Percentiles rank a stretch among this genome's conserved stretches.
phyloP scores from a whole-genome alignment of 2,888 invertebrate genomes.

The Gymnosoma rotundatum region DNA sequence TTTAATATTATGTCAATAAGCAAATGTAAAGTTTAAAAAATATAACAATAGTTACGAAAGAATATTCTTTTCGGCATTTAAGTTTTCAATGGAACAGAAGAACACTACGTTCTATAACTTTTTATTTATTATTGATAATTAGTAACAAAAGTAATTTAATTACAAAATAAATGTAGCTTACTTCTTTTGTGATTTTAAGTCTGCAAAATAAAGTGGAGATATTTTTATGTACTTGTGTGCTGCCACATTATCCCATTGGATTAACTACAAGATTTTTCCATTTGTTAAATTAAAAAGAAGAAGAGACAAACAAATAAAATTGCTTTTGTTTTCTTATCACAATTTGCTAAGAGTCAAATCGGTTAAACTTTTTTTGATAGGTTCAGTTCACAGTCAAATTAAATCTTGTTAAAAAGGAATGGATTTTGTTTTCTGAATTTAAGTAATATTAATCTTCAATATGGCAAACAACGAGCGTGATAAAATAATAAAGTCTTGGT shows the following conservation, averaged over 20 bases:
- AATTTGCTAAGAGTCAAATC: not conserved
- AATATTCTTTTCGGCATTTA: no score
- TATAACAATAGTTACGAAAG: no score
- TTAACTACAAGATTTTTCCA: not conserved
- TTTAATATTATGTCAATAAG: no score
- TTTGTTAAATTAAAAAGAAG: not conserved
- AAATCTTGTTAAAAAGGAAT: not conserved
- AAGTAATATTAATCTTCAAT: not conserved
- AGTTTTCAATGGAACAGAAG: no score
- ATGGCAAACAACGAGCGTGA: slow-evolving; percentile 73
- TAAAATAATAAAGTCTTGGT: slow-evolving; percentile 80
- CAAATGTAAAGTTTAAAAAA: no score
- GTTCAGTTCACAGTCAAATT: not conserved
- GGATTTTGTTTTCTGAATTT: not conserved
- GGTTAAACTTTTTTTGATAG: not conserved
- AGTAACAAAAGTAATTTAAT: no score
- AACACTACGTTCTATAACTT: no score
- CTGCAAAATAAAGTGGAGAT: slow-evolving; percentile 3
- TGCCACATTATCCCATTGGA: slow-evolving; percentile 12
- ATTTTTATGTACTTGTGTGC: not conserved
- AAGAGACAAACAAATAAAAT: slow-evolving; percentile 16
- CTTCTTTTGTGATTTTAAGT: not conserved
- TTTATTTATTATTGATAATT: no score
- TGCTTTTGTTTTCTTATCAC: slow-evolving; percentile 32
- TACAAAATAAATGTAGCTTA: no score